Conservation (phyloP, 2,113 vertebrate genomes). For the Gnathonemus longibarbis region DNA sequence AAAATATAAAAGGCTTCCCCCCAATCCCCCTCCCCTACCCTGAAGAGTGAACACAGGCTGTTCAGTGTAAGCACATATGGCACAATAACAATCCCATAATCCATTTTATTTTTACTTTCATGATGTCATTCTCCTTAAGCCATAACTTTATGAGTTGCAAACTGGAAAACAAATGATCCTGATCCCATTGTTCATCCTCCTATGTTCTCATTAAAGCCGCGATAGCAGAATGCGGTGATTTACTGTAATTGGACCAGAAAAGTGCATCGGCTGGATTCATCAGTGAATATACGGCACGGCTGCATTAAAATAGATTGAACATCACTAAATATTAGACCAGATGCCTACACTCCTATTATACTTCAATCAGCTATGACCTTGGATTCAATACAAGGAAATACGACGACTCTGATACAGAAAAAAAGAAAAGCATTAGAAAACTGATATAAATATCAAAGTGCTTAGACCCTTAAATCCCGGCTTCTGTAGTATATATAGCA, state of each 20-base stretch:
- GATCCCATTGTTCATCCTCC: slow-evolving; percentile 63
- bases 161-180: slow-evolving; percentile 62
- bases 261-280: slow-evolving; percentile 50
- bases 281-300: slow-evolving; percentile 57
- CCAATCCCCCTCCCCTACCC: slow-evolving; percentile 30
- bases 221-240: slow-evolving; percentile 68
- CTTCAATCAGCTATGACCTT: slow-evolving; percentile 69
- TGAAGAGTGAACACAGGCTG: slow-evolving; percentile 44
- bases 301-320: slow-evolving; percentile 68
- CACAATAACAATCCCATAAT: slow-evolving; percentile 57
- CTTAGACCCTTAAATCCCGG: slow-evolving; percentile 56
- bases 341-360: slow-evolving; percentile 70
- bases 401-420: slow-evolving; percentile 36
- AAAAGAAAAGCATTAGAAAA: slow-evolving; percentile 26
- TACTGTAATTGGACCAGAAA: slow-evolving; percentile 63
- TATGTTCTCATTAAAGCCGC: slow-evolving; percentile 42
- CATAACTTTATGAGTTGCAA: slow-evolving; percentile 55
- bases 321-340: slow-evolving; percentile 66
- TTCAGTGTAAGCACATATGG: slow-evolving; percentile 53
- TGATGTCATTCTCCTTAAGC: slow-evolving; percentile 64
- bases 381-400: slow-evolving; percentile 56
- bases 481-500: slow-evolving; percentile 38
- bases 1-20: slow-evolving; percentile 52
- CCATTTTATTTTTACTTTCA: slow-evolving; percentile 64
- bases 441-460: slow-evolving; percentile 63